Base-by-base conservation (phyloP, 1,140 invertebrate species). In the Pseudomyrmex sp. region DNA sequence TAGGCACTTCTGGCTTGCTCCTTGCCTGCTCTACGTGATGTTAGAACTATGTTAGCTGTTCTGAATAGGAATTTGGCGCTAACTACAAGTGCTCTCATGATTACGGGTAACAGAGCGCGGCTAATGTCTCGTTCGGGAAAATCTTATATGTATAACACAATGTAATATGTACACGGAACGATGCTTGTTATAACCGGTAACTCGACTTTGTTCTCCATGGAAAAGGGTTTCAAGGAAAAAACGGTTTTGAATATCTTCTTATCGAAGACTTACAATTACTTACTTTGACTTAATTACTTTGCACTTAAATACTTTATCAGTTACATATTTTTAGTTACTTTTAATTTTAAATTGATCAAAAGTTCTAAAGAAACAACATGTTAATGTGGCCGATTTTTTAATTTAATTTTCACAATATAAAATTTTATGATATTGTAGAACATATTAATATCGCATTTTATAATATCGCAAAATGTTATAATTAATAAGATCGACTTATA, bases 31-130 rank as follows among this genome's bases (percentile, higher is more conserved):
- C 44, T 72, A 80, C 54, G 76, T 79, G 76, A 79, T 80, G 66
- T 72, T 72, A 62, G 66, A 80, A 80, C 76, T 72, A 80, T 72
- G 76, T 80, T 80, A 80, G 54, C 76, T 80, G 76, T 59, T 80
- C 76, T 72, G 66, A 80, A 80, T 80, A 72, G 76, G 66, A 80
- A 80, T 80, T 80, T 35, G 54, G 66, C 46, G 76, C 76, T 72
- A 80, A 80, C 76, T 80, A 80, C 76, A 80, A 80, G 66, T 80
- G 23, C 66, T 80, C 66, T 59, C 66, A 61, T 48, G 76, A 80
- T 80, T 70, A 70, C 54, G 66, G 44, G 76, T 80, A 80, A 70
- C 66, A 80, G 76, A 80, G 76, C 66, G 76, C 59, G 69, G 65
- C 54, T 80, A 72, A 80, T 80, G 54, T 80, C 66, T 44, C 46